A percentile compares a stretch with the other conserved stretches of the same genome.
phyloP scores from a whole-genome alignment of 2,113 vertebrate genomes.

The Myotis davidii region DNA sequence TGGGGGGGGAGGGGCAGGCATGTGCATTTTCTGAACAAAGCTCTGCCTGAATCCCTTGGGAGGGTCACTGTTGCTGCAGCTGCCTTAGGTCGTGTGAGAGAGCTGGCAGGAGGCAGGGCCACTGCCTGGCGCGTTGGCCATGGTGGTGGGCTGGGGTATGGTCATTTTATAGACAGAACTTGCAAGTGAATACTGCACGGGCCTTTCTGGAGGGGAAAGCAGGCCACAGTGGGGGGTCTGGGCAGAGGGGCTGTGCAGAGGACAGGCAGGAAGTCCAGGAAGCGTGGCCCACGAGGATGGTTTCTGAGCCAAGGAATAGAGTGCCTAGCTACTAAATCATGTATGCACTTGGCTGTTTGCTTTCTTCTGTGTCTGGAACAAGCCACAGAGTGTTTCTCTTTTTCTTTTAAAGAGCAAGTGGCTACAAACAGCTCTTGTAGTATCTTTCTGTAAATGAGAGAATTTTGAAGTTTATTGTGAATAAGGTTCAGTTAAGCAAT shows the following conservation, averaged over 20 bases:
- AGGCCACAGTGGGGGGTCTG: neutral
- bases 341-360: neutral
- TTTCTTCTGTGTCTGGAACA: conserved; percentile 18
- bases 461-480: neutral
- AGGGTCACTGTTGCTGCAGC: neutral
- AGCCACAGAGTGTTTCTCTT: conserved; percentile 32
- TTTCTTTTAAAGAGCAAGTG: conserved; percentile 58
- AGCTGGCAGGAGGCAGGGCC: neutral
- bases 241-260: neutral
- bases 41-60: neutral
- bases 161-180: neutral
- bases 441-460: conserved; percentile 24
- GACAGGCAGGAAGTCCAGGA: neutral
- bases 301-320: neutral
- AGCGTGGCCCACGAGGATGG: neutral
- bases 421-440: neutral
- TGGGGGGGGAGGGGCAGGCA: too few species aligned
- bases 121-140: neutral
- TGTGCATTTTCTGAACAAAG: neutral
- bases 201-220: neutral
- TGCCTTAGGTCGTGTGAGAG: neutral
- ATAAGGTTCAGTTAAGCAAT: neutral
- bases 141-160: accelerated
- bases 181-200: neutral
- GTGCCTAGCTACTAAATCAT: neutral